Evolutionary conservation across 1,140 invertebrate species (phyloP).

Genomic region (Samia ricini): DNA sequence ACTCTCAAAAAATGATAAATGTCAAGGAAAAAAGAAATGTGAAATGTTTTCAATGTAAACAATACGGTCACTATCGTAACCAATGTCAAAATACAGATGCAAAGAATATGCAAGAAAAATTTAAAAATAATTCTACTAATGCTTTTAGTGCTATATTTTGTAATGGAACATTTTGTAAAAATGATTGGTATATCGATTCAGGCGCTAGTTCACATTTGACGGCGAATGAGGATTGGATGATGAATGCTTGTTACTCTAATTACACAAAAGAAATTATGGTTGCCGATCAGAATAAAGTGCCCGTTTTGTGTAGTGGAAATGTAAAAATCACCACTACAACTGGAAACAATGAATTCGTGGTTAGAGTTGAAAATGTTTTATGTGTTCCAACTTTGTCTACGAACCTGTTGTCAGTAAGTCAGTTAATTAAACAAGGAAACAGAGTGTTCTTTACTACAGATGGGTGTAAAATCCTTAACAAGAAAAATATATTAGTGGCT

Average conservation of each 20-base stretch:
- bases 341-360: background rate
- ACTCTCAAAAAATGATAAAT: background rate
- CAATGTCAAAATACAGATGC: background rate
- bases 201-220: constrained; percentile 3
- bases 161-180: background rate
- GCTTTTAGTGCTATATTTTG: constrained; percentile 1
- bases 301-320: background rate
- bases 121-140: constrained; percentile 1
- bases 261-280: background rate
- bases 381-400: background rate
- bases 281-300: background rate
- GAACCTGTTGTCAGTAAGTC: background rate
- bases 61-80: background rate
- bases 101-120: background rate
- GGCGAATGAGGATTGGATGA: background rate
- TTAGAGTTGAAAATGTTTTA: background rate
- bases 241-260: background rate
- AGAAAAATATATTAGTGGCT: background rate
- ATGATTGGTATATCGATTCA: constrained; percentile 7
- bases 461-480: background rate
- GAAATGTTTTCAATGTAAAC: constrained; percentile 4
- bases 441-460: background rate
- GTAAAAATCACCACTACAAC: background rate
- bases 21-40: background rate
- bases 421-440: background rate